Evolutionary conservation across 2,888 invertebrate species (phyloP).

Genomic region (Megastigmus dorsalis): DNA sequence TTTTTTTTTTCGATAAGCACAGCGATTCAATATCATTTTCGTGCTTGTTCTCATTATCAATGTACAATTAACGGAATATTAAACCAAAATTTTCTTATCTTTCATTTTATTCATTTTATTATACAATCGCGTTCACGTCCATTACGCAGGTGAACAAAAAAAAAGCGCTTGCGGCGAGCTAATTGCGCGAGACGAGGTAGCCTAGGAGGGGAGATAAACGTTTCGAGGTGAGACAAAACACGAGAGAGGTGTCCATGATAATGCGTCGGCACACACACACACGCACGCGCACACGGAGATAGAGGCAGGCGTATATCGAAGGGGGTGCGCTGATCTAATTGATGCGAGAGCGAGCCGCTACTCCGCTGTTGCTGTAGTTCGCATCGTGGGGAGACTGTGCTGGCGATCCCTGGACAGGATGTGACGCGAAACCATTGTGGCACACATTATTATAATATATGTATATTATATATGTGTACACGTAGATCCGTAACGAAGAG

Average conservation of each 20-base stretch:
- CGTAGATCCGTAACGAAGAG: slow-evolving; percentile 45
- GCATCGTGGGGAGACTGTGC: slow-evolving; percentile 64
- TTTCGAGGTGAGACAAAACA: slow-evolving; percentile 22
- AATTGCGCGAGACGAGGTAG: background rate
- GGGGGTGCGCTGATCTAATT: slow-evolving; percentile 72
- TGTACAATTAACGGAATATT: too few species aligned
- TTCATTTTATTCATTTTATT: too few species aligned
- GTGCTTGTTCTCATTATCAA: too few species aligned
- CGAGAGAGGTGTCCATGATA: slow-evolving; percentile 21
- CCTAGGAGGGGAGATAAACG: background rate
- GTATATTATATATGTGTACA: slow-evolving; percentile 58
- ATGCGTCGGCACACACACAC: background rate
- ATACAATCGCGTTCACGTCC: too few species aligned
- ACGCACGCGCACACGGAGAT: too few species aligned
- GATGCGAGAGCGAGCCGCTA: slow-evolving; percentile 58
- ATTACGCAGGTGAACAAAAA: slow-evolving; percentile 22
- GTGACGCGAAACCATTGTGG: slow-evolving; percentile 73
- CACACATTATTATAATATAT: slow-evolving; percentile 70
- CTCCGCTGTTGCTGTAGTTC: too few species aligned
- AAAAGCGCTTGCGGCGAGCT: background rate
- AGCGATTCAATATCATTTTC: too few species aligned
- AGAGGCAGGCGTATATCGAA: slow-evolving; percentile 41
- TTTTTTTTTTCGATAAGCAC: too few species aligned
- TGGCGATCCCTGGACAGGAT: slow-evolving; percentile 65
- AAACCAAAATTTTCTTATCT: too few species aligned